Evolutionary conservation across 2,797 vertebrate species (phyloP), one percentile per base, ranked within the genome.

Genomic region (Aselliscus stoliczkanus): DNA sequence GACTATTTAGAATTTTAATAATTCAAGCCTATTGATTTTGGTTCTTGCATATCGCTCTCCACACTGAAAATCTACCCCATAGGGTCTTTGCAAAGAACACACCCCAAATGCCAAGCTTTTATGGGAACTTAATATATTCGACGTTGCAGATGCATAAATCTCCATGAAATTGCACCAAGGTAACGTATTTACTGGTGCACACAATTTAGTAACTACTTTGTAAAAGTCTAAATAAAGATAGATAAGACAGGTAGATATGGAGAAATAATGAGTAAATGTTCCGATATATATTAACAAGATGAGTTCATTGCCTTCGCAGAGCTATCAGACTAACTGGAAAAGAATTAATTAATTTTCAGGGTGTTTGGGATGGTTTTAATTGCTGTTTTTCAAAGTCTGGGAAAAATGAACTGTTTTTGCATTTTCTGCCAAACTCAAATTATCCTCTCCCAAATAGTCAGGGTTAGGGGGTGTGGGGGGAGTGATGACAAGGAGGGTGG

Each of bases 151-250:
- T 96, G 94, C 93, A 95, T 98, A 97, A 98, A 97, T 98, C 97
- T 97, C 97, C 90, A 94, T 94, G 88, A 96, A 98, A 98, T 84
- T 96, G 80, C 93, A 88, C 96, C 17, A 52, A 96, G 87, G 94
- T 97, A 97, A 95, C 96, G 67, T 97, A 80, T 97, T 98, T 97
- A 97, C 97, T 92, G 93, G 94, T 95, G 80, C 44, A 83, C 42
- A 92, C 93, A 96, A 94, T 98, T 97, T 97, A 97, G 93, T 96
- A 96, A 97, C 95, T 89, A 90, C 93, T 97, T 97, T 95, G 96
- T 97, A 97, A 96, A 97, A 85, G 80, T 93, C 90, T 39, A 80
- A 70, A 96, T 95, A 96, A 91, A 97, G 96, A 83, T 27, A 93
- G 91, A 97, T 87, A 79, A 85, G 79, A 54, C 25, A 62, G 92